These are phyloP conservation scores for Schizothorax lantsangensis DNA, from an alignment of 2,797 vertebrate species.

Conservation along the genomic window DNA sequence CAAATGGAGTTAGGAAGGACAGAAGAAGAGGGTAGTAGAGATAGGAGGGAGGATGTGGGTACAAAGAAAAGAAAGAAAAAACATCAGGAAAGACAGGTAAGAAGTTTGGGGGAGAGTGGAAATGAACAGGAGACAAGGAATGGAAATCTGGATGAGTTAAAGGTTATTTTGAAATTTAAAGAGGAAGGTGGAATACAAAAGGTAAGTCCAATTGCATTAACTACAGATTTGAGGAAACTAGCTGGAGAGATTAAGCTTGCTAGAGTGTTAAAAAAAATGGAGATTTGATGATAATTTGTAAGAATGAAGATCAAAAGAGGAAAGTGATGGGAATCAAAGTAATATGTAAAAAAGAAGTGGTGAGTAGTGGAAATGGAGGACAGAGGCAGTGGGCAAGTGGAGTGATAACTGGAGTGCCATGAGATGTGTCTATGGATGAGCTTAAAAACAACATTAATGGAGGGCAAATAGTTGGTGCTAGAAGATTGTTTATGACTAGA, in stretches of 20 bases:
- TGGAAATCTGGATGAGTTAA: background rate
- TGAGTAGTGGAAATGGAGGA: background rate
- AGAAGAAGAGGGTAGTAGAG: background rate
- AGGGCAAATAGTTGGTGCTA: background rate
- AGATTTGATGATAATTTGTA: no score
- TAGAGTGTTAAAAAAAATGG: no score
- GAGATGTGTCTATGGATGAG: background rate
- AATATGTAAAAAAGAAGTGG: background rate
- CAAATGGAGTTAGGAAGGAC: background rate
- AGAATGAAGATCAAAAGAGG: no score
- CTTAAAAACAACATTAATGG: background rate
- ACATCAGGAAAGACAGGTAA: background rate
- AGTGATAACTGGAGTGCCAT: background rate
- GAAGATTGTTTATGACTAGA: background rate
- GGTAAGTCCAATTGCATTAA: no score
- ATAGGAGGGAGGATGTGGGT: background rate
- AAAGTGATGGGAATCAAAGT: no score
- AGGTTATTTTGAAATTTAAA: no score
- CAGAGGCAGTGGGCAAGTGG: background rate
- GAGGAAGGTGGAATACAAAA: no score
- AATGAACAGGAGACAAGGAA: background rate
- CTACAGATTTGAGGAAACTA: no score
- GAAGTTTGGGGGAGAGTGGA: background rate
- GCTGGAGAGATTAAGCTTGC: no score
- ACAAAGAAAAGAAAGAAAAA: background rate